Percentiles rank a stretch among this genome's conserved stretches.
These are phyloP conservation scores for Mirza zaza DNA, from an alignment of 2,113 vertebrate species.

Conservation along the genomic window DNA sequence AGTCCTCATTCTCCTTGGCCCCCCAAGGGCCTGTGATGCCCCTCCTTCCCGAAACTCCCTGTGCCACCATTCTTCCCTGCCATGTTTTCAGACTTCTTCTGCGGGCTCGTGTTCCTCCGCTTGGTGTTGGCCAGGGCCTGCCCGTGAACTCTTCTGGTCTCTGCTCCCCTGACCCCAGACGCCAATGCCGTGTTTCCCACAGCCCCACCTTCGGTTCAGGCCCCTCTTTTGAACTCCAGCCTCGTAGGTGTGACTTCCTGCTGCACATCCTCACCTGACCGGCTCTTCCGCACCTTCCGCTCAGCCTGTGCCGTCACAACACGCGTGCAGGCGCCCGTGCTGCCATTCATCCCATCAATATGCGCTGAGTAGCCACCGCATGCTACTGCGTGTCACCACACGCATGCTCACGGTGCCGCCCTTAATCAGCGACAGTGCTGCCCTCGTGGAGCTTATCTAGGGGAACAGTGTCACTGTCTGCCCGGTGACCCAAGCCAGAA, in stretches of 20 bases:
- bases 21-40: not conserved
- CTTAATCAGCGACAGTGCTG: not conserved
- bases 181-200: not conserved
- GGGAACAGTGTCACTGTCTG: not conserved
- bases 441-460: not conserved
- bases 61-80: not conserved
- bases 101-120: not conserved
- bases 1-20: not conserved
- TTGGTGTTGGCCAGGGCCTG: not conserved
- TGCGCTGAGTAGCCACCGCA: not conserved
- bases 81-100: not conserved
- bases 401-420: rapidly evolving
- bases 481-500: not conserved
- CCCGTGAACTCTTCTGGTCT: too few species aligned
- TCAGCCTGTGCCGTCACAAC: rapidly evolving
- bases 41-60: not conserved
- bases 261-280: not conserved
- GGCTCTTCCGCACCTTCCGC: not conserved
- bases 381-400: not conserved
- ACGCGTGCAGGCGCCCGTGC: rapidly evolving
- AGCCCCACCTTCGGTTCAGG: not conserved
- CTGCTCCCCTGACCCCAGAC: not conserved
- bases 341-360: rapidly evolving
- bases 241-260: not conserved
- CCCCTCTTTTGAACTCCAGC: not conserved